Conservation (phyloP, 2,888 invertebrate species). For the Scrobipalpa costella region DNA sequence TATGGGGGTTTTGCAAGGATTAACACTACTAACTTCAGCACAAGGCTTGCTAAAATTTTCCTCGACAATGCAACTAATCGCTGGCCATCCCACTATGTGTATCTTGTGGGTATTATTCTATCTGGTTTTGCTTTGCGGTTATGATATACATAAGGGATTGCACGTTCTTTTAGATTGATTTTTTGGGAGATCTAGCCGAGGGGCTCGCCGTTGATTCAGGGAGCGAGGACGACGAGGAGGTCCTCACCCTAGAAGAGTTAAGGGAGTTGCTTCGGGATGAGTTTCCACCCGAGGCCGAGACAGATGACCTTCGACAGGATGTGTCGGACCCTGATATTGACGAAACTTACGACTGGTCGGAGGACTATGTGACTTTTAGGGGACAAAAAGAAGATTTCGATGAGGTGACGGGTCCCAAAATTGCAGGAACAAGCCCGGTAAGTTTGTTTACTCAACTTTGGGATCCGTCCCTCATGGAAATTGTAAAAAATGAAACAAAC, state of each 20-base stretch:
- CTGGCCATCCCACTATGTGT: not conserved
- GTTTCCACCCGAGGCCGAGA: not conserved
- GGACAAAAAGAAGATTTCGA: not conserved
- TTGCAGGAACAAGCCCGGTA: not conserved
- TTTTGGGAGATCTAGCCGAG: not conserved
- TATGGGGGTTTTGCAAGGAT: not conserved
- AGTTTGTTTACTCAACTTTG: not conserved
- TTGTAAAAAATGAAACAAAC: not conserved
- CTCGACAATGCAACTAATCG: not conserved
- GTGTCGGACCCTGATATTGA: not conserved
- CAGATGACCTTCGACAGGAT: no score
- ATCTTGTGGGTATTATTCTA: not conserved
- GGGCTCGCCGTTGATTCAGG: not conserved
- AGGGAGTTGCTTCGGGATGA: not conserved
- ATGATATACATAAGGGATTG: not conserved
- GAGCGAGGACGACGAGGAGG: constrained; percentile 5
- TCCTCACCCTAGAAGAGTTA: not conserved
- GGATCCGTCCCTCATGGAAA: constrained; percentile 5
- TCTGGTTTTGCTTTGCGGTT: not conserved
- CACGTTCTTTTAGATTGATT: not conserved
- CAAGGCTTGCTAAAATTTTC: not conserved
- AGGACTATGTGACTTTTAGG: not conserved
- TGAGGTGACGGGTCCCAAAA: not conserved
- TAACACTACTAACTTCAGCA: not conserved
- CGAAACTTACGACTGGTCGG: not conserved